Percentiles rank a stretch among this genome's conserved stretches.
Evolutionary conservation across 2,888 invertebrate genomes (phyloP).

Genomic region (Lycaena phlaeas): DNA sequence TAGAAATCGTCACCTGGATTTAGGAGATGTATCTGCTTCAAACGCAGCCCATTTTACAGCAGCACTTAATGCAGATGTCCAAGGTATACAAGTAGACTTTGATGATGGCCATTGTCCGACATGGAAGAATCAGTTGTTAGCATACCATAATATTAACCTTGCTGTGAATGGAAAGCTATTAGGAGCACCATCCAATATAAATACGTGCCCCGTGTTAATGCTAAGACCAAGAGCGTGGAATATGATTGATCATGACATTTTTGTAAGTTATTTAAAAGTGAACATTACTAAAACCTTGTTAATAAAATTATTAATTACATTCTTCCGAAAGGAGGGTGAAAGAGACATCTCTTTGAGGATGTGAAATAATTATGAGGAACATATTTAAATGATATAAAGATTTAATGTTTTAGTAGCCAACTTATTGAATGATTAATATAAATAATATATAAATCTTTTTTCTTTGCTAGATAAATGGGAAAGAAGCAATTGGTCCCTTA

Average conservation of each 20-base stretch:
- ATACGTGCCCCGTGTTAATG: conserved; percentile 75
- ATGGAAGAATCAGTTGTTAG: conserved; percentile 78
- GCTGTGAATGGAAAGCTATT: conserved; percentile 66
- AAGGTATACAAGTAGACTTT: conserved; percentile 78
- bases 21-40: conserved; percentile 78
- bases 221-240: conserved; percentile 83
- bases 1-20: conserved; percentile 75
- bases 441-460: conserved; percentile 12
- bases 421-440: too few relatives aligned
- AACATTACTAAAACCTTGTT: too few relatives aligned
- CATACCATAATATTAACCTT: conserved; percentile 73
- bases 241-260: conserved; percentile 78
- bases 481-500: conserved; percentile 76
- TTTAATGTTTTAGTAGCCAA: too few relatives aligned
- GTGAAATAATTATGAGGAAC: too few relatives aligned
- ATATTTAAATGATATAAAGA: too few relatives aligned
- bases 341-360: too few relatives aligned
- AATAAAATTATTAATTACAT: too few relatives aligned
- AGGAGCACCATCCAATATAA: conserved; percentile 62
- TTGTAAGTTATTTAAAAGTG: conserved; percentile 56
- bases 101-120: conserved; percentile 83
- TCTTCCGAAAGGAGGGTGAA: too few relatives aligned
- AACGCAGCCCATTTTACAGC: conserved; percentile 70
- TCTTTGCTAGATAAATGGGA: conserved; percentile 67
- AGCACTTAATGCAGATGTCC: conserved; percentile 69